Percentiles rank a stretch among this genome's conserved stretches.
These are phyloP conservation scores for Vipera ursinii DNA, from an alignment of 2,797 vertebrate genomes.

Conservation along the genomic window DNA sequence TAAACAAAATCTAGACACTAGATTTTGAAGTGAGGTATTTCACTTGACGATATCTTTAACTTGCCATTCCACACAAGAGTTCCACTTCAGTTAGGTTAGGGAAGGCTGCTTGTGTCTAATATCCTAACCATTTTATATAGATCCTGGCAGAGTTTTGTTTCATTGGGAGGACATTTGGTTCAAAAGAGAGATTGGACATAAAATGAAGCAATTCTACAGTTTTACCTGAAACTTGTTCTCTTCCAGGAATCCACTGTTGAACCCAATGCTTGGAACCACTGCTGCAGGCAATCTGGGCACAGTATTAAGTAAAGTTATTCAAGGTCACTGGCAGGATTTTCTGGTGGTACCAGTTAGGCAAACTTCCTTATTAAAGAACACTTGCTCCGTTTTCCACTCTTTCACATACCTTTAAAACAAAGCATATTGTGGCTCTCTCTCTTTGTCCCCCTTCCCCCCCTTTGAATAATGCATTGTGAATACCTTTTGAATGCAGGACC, in stretches of 20 bases:
- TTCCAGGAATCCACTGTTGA: conserved; percentile 6
- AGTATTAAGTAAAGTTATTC: conserved; percentile 6
- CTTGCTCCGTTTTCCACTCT: neutral
- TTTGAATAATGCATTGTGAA: neutral
- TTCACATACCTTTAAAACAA: neutral
- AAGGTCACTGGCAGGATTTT: conserved; percentile 13
- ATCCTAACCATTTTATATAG: neutral
- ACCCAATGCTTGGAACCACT: neutral
- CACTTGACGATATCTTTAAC: neutral
- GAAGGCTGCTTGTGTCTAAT: neutral
- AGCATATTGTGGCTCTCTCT: neutral
- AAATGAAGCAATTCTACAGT: neutral
- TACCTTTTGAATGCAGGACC: neutral
- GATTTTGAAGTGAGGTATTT: neutral
- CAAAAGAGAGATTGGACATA: neutral
- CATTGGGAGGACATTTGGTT: neutral
- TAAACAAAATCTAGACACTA: neutral
- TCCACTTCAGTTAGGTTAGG: neutral
- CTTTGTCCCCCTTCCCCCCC: fast-evolving
- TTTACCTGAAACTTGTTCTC: neutral
- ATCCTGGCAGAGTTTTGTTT: neutral
- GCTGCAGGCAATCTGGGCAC: neutral
- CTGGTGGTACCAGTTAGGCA: conserved; percentile 1
- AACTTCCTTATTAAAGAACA: neutral
- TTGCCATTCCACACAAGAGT: too few species aligned